Conservation (phyloP, 2,888 invertebrate genomes). For the Gymnocheta viridis region DNA sequence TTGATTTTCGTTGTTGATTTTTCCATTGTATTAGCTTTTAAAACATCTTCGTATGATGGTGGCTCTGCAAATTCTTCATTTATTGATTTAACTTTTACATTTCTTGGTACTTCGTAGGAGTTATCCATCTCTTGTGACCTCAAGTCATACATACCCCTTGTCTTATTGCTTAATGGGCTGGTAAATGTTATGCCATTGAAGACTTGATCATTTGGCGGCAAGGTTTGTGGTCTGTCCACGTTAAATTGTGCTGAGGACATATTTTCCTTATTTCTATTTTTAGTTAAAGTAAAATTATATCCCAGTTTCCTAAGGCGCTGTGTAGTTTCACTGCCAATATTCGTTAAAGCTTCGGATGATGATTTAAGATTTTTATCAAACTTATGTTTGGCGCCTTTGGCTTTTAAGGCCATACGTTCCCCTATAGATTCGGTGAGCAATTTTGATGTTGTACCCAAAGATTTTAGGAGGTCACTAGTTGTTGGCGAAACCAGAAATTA, state of each 20-base stretch:
- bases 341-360: constrained; percentile 78
- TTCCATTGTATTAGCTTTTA: constrained; percentile 53
- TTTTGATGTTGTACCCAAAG: constrained; percentile 80
- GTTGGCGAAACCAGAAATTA: constrained; percentile 25
- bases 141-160: constrained; percentile 75
- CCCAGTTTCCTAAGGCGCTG: constrained; percentile 78
- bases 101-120: constrained; percentile 80
- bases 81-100: constrained; percentile 71
- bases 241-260: constrained; percentile 71
- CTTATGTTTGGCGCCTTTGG: constrained; percentile 80
- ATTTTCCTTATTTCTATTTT: constrained; percentile 66
- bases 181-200: constrained; percentile 80
- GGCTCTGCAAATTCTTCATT: constrained; percentile 72
- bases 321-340: constrained; percentile 77
- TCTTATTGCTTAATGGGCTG: constrained; percentile 79
- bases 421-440: constrained; percentile 80
- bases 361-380: constrained; percentile 80
- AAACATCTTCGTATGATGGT: constrained; percentile 80
- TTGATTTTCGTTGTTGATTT: constrained; percentile 68
- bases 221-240: constrained; percentile 79
- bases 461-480: constrained; percentile 79
- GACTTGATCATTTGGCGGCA: constrained; percentile 80
- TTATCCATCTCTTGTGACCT: constrained; percentile 71
- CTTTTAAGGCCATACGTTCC: constrained; percentile 80
- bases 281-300: constrained; percentile 76